Evolutionary conservation across 2,113 vertebrate genomes (phyloP).

Genomic region (Herpetotheres cachinnans): DNA sequence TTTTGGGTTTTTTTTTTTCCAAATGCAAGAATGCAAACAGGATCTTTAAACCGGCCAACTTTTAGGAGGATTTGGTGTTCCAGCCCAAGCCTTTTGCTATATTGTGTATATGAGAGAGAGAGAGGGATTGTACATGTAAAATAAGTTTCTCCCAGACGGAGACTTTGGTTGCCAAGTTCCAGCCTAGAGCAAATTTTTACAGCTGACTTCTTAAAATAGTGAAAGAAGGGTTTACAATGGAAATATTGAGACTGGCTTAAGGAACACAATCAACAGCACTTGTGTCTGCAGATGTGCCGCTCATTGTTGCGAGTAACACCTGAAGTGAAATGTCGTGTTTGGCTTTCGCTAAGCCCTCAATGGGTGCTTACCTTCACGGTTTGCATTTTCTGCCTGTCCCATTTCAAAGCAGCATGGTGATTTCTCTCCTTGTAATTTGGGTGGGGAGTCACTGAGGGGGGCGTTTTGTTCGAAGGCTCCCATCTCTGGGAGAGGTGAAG

Average conservation of each 20-base stretch:
- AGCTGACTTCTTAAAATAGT: constrained; percentile 50
- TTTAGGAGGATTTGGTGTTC: constrained; percentile 36
- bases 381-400: not conserved
- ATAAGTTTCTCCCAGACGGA: constrained; percentile 15
- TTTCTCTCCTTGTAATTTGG: not conserved
- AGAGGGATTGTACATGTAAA: constrained; percentile 8
- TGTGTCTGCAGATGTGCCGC: not conserved
- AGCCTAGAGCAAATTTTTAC: constrained; percentile 47
- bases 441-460: not conserved
- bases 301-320: not conserved
- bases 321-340: not conserved
- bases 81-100: not conserved
- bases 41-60: not conserved
- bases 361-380: not conserved
- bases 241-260: constrained; percentile 4
- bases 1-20: not conserved
- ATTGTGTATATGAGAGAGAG: not conserved
- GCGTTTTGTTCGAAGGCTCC: not conserved
- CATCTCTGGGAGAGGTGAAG: not conserved
- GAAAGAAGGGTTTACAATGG: constrained; percentile 32
- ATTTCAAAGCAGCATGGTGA: not conserved
- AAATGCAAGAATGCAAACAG: constrained; percentile 12
- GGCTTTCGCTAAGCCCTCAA: not conserved
- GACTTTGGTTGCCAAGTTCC: constrained; percentile 32
- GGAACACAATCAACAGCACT: not conserved